Evolutionary conservation across 2,113 vertebrate genomes (phyloP), one percentile per base, ranked within the genome.

Genomic region (Rhipidura dahli): DNA sequence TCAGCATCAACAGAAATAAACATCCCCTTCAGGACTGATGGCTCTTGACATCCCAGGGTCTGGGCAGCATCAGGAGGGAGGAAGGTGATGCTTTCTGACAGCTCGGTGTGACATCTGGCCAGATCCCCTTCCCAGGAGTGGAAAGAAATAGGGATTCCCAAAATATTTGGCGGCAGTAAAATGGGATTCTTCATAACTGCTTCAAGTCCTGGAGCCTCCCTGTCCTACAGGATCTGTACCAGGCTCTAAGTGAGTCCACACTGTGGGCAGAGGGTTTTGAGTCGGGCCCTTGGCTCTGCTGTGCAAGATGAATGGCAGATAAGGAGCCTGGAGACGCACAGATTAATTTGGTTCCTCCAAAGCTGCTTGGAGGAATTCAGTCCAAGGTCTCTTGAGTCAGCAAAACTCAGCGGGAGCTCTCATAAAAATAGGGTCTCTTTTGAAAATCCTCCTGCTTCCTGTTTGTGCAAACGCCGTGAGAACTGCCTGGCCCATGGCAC

Each of bases 361-460:
- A 90, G 80, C 47, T 89, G 95, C 93, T 96, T 47, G 12, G 96
- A 94, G 75, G 93, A 95, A 95, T 96, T 89, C 49, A n/a, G 71
- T 88, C 94, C 92, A 57, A 96, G 90, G 95, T 96, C 96, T 93
- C 95, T 95, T 87, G 93, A 96, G 95, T 95, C 96, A 96, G 96
- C 90, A 96, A 90, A 96, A 94, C 72, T 90, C 96, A 97, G 96
- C 30, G 2, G 95, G 96, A 84, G 56, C 28, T 10, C 93, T 93
- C 95, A 50, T 94, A 97, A 96, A 97, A 97, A 97, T 96, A 96
- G 94, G 94, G 93, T 93, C 77, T 95, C 95, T 75, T 96, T 95
- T 95, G 96, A 97, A 97, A 96, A 92, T 94, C 50, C 26, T 21
- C 90, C 69, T 93, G 92, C 92, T 97, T 97, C 96, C 96, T 96